phyloP scores from a whole-genome alignment of 2,888 invertebrate genomes.

The Callinectes sapidus region DNA sequence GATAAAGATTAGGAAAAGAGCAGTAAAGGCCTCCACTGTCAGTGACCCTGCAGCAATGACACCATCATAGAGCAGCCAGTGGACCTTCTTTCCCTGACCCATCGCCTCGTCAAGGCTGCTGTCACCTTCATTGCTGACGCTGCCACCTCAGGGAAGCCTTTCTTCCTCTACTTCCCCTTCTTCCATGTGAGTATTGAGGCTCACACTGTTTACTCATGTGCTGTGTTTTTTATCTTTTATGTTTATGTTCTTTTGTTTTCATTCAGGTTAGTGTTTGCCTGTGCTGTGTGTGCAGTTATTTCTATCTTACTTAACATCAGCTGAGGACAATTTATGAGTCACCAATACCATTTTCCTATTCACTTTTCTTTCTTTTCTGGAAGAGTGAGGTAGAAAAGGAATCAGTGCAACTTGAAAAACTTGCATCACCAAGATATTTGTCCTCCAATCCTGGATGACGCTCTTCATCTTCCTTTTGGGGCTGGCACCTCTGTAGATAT shows the following conservation, averaged over 20 bases:
- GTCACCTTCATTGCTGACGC: constrained; percentile 70
- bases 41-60: constrained; percentile 61
- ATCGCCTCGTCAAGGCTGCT: constrained; percentile 71
- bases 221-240: background rate
- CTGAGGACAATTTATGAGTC: too few relatives aligned
- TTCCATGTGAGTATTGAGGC: constrained; percentile 69
- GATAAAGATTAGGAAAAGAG: background rate
- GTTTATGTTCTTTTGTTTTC: background rate
- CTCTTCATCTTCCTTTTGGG: too few relatives aligned
- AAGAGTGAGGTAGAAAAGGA: too few relatives aligned
- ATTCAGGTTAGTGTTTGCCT: background rate
- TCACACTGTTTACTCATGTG: background rate
- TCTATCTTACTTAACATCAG: too few relatives aligned
- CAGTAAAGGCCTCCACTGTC: background rate
- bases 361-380: too few relatives aligned
- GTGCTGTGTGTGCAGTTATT: background rate
- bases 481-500: too few relatives aligned
- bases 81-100: constrained; percentile 70
- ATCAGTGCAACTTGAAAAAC: too few relatives aligned
- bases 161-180: constrained; percentile 74
- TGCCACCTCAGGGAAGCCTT: constrained; percentile 66
- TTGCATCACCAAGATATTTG: too few relatives aligned
- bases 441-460: too few relatives aligned
- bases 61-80: constrained; percentile 73
- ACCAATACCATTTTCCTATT: too few relatives aligned